These are phyloP conservation scores for Atractosteus spatula DNA, from an alignment of 2,113 vertebrate species.

Conservation along the genomic window DNA sequence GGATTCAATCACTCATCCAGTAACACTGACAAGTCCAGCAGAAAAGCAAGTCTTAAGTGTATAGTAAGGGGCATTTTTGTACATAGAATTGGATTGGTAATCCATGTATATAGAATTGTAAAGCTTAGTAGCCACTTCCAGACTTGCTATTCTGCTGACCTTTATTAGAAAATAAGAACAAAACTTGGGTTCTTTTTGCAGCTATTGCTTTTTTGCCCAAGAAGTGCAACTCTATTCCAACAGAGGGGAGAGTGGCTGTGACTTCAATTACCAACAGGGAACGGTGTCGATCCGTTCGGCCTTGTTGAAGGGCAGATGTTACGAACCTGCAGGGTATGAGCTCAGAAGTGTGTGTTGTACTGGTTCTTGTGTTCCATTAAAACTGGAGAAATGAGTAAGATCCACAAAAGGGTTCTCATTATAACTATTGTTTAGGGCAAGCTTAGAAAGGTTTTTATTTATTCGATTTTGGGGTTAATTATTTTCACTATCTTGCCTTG, in stretches of 20 bases:
- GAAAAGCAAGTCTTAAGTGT: constrained; percentile 49
- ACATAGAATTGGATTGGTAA: constrained; percentile 66
- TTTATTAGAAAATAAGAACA: constrained; percentile 40
- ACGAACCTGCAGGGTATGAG: not conserved
- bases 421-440: no score
- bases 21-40: constrained; percentile 14
- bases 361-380: constrained; percentile 43
- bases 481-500: constrained; percentile 46
- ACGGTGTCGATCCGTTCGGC: not conserved
- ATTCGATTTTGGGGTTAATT: constrained; percentile 19
- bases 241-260: not conserved
- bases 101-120: constrained; percentile 75
- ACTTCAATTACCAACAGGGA: not conserved
- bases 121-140: constrained; percentile 57
- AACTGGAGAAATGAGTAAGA: constrained; percentile 1
- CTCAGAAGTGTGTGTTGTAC: constrained; percentile 28
- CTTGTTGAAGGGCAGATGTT: not conserved
- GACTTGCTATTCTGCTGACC: constrained; percentile 47
- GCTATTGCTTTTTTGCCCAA: not conserved
- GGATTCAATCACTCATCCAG: constrained; percentile 9
- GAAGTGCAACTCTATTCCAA: not conserved
- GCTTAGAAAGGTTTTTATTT: constrained; percentile 11
- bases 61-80: constrained; percentile 50
- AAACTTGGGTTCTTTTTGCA: constrained; percentile 58
- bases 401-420: no score